Evolutionary conservation across 2,888 invertebrate species (phyloP).

Genomic region (Tipula vernalis): DNA sequence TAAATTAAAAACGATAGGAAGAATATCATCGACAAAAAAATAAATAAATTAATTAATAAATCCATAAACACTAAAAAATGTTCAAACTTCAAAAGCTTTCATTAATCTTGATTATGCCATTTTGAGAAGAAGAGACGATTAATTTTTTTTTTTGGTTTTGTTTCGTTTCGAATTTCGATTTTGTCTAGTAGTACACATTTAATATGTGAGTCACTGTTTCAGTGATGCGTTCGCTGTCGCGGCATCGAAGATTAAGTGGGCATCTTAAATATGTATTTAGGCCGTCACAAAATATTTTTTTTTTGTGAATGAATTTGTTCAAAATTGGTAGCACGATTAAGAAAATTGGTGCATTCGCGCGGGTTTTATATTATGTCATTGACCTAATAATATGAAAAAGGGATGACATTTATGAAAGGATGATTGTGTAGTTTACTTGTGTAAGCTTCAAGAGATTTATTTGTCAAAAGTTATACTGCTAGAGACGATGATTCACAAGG

Average conservation of each 20-base stretch:
- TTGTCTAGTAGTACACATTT: neutral
- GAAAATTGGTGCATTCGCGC: neutral
- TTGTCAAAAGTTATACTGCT: too few species aligned
- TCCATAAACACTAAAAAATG: neutral
- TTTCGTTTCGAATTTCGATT: neutral
- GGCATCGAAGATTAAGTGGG: neutral
- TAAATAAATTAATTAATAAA: neutral
- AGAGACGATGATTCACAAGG: too few species aligned
- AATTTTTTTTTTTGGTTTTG: neutral
- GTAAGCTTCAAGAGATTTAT: too few species aligned
- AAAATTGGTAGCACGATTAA: neutral
- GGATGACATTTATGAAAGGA: too few species aligned
- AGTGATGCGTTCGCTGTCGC: neutral
- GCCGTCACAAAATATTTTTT: neutral
- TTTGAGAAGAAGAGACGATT: neutral
- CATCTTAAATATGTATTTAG: neutral
- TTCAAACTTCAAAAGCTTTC: neutral
- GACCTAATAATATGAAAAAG: neutral
- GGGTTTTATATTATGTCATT: neutral
- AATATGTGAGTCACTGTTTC: neutral
- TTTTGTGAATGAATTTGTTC: neutral
- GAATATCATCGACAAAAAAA: neutral
- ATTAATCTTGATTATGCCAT: constrained; percentile 4
- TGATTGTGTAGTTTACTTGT: too few species aligned
- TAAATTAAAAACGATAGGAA: neutral